These are phyloP conservation scores for Hirundo rustica DNA, from an alignment of 2,797 vertebrate genomes.

Conservation along the genomic window DNA sequence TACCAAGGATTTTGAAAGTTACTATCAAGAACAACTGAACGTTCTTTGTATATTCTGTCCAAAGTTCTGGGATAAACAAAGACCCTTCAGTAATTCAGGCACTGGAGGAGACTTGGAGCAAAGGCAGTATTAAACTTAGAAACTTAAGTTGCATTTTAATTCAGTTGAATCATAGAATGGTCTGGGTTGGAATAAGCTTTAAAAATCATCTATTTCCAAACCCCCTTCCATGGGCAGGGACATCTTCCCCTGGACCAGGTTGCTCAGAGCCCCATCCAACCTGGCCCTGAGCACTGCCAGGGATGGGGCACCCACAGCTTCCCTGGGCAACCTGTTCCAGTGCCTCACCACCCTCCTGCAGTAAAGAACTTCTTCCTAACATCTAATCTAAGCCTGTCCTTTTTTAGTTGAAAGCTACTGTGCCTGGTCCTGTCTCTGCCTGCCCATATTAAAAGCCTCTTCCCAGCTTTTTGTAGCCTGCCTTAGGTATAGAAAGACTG, in stretches of 20 bases:
- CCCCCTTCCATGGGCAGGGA: not conserved
- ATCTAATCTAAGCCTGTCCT: not conserved
- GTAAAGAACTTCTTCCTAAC: not conserved
- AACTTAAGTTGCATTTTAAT: not conserved
- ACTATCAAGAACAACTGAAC: not conserved
- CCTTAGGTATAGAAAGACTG: not conserved
- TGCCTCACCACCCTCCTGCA: not conserved
- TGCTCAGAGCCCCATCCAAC: not conserved
- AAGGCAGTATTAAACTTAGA: not conserved
- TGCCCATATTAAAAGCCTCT: fast-evolving
- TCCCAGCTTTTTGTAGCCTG: not conserved
- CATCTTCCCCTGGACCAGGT: not conserved
- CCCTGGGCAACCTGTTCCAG: not conserved
- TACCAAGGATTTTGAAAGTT: not conserved
- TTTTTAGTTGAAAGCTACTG: not conserved
- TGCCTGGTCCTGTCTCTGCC: not conserved
- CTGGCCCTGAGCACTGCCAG: not conserved
- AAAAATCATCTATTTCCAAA: not conserved
- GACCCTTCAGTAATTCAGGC: not conserved
- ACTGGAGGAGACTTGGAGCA: not conserved
- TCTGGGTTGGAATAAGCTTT: not conserved
- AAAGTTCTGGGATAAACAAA: not conserved
- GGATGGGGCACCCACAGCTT: not conserved
- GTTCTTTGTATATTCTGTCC: not conserved
- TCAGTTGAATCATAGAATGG: not conserved